A percentile compares a stretch with the other conserved stretches of the same genome.
Conservation (phyloP, 2,113 vertebrate genomes). For the Phylloscopus whistleri region DNA sequence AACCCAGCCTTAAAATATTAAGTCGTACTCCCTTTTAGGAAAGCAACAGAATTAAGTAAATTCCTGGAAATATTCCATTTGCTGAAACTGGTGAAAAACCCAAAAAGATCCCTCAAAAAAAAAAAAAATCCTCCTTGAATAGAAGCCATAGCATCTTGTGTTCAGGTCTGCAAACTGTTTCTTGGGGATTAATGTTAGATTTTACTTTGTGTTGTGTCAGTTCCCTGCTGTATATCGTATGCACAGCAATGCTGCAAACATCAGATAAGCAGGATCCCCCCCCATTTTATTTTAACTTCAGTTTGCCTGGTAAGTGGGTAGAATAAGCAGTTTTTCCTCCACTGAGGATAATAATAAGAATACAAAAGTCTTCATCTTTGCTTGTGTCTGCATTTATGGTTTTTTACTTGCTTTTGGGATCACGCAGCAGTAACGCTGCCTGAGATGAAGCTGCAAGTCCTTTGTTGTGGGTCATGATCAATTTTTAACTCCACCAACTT, state of each 20-base stretch:
- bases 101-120: neutral
- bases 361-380: neutral
- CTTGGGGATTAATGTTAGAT: neutral
- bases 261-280: neutral
- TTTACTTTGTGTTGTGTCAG: neutral
- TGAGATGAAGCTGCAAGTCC: neutral
- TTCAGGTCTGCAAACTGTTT: neutral
- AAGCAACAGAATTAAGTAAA: neutral
- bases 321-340: constrained; percentile 16
- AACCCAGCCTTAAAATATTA: neutral
- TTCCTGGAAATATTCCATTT: neutral
- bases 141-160: neutral
- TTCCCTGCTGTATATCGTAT: neutral
- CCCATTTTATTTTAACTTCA: neutral
- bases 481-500: constrained; percentile 28
- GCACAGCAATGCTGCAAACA: neutral
- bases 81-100: neutral
- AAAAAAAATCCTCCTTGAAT: neutral
- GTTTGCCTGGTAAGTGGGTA: neutral
- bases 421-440: neutral
- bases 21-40: neutral
- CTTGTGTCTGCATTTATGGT: neutral
- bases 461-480: neutral
- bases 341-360: neutral
- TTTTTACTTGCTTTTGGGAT: neutral